Base-by-base conservation (phyloP, 2,888 invertebrate genomes). In the Linhomoeus sp. region DNA sequence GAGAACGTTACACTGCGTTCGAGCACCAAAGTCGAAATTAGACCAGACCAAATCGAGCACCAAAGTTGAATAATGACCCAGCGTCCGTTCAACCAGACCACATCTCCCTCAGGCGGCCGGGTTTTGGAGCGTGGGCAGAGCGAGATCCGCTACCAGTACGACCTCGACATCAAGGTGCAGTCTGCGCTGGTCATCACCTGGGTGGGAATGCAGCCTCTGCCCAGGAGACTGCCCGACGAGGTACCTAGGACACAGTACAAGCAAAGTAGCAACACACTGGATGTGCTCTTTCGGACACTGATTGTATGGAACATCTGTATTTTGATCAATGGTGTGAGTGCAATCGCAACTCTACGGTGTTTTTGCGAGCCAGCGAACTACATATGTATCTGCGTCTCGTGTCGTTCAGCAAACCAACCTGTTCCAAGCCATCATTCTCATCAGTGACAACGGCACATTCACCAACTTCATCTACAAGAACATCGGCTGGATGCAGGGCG, bases 401-500 rank as follows among this genome's bases (percentile, higher is more conserved):
- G 38, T 9, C 5, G 3, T n/a, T n/a, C 50, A 60, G 60, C 62
- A 61, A 47, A 58, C 62, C 9, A 63, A 63, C 51, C 63, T 59
- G 24, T 60, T 63, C 53, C 63, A 63, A 58, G 57, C 56, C 15
- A 62, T 60, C 39, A 52, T 63, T 29, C 60, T 63, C 52, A 52
- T 54, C 25, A 62, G 62, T 22, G 54, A 52, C 26, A 60, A 60
- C 49, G 61, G 59, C 12, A 60, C 63, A 1, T 63, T 55, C 46
- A 59, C 61, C 44, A 63, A 63, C 50, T 63, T 61, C 49, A 60
- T 63, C 50, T 63, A 60, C 56, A 58, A 56, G 49, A 59, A 60
- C 46, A 58, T 63, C 40, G 63, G 61, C 24, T 63, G 63, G 63
- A 62, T 61, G 1, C 62, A 63, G 46, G 62, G 61, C 20, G 63